Percentiles rank a stretch among this genome's conserved stretches.
Evolutionary conservation across 2,888 invertebrate genomes (phyloP).

Genomic region (Caenorhabditis parvicauda): DNA sequence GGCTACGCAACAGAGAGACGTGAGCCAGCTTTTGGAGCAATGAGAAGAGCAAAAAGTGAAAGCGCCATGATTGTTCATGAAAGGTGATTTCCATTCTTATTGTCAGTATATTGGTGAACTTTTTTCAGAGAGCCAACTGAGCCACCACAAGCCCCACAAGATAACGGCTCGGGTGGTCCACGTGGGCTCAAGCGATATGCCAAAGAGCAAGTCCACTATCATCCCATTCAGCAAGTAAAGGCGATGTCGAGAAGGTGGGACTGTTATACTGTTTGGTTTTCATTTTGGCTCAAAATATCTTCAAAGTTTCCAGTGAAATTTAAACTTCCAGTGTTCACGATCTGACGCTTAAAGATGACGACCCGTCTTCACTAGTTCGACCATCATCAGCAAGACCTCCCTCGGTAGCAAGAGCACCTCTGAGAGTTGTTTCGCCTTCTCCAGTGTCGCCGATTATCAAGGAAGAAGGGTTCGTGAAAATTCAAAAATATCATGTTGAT

Average conservation of each 20-base stretch:
- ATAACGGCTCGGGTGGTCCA: too few species aligned
- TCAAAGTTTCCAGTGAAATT: too few species aligned
- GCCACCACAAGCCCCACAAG: conserved; percentile 21
- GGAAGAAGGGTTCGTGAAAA: conserved; percentile 12
- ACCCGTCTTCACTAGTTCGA: conserved; percentile 24
- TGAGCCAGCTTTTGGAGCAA: conserved; percentile 34
- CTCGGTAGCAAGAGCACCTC: conserved; percentile 17
- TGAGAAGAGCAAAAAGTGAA: conserved; percentile 54
- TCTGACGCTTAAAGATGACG: conserved; percentile 25
- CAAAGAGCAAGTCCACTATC: conserved; percentile 35
- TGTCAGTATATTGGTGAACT: neutral
- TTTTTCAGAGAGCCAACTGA: conserved; percentile 20
- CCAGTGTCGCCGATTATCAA: conserved; percentile 31
- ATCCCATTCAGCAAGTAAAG: conserved; percentile 37
- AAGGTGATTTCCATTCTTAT: conserved; percentile 8
- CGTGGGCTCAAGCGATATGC: conserved; percentile 26
- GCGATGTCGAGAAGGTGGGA: conserved; percentile 28
- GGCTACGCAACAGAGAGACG: conserved; percentile 24
- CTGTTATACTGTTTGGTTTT: neutral
- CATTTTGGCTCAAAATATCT: too few species aligned
- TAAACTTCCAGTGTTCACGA: conserved; percentile 30
- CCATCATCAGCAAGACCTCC: conserved; percentile 32
- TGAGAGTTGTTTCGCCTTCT: conserved; percentile 19
- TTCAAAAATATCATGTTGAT: neutral
- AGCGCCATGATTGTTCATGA: conserved; percentile 43